phyloP scores from a whole-genome alignment of 53 echinoderm and acorn worm species.

The Hippasteria phrygiana region DNA sequence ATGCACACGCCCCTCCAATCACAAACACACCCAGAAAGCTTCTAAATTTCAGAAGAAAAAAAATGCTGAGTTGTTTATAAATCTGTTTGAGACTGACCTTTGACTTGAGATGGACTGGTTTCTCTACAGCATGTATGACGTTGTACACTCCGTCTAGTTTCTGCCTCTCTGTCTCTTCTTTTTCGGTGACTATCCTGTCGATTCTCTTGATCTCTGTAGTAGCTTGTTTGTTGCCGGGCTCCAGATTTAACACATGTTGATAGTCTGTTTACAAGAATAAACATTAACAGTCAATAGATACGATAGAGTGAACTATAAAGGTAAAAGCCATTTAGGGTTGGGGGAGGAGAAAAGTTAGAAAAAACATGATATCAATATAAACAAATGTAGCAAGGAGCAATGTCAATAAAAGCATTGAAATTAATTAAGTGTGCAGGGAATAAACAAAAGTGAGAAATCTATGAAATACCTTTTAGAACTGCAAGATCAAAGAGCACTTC shows the following conservation, averaged over 20 bases:
- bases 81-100: constrained; percentile 65
- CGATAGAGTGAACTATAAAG: too few relatives aligned
- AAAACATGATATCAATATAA: too few relatives aligned
- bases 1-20: too few relatives aligned
- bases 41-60: background rate
- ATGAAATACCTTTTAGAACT: too few relatives aligned
- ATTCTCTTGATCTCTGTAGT: constrained; percentile 89
- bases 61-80: background rate
- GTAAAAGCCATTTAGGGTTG: too few relatives aligned
- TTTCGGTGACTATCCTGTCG: constrained; percentile 71
- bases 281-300: background rate
- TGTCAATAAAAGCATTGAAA: too few relatives aligned
- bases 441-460: too few relatives aligned
- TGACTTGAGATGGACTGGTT: constrained; percentile 91
- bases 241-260: constrained; percentile 90
- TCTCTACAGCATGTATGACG: constrained; percentile 81
- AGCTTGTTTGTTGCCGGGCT: constrained; percentile 95
- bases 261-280: constrained; percentile 71
- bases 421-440: too few relatives aligned
- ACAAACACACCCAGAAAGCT: background rate
- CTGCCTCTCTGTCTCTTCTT: constrained; percentile 71
- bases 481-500: too few relatives aligned
- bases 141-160: constrained; percentile 71
- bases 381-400: too few relatives aligned
- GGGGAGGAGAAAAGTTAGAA: too few relatives aligned